Base-by-base conservation (phyloP, 2,888 invertebrate genomes). In the Torymus auratus region DNA sequence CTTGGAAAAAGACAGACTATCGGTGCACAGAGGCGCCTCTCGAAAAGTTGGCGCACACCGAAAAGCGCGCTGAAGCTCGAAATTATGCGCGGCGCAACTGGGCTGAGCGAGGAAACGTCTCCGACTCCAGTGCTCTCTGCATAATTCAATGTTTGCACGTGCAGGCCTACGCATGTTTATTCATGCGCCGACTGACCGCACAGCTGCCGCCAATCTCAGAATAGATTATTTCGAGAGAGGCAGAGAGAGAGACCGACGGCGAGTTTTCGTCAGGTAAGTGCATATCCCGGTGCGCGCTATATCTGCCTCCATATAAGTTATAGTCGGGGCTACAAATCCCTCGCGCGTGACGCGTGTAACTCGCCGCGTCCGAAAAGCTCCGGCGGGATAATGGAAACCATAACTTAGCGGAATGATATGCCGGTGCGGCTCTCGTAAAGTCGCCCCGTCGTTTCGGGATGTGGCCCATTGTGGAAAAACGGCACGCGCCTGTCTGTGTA, bases 351-450 rank as follows among this genome's bases (percentile, higher is more conserved):
- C 62, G 55, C n/a, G 62, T 64, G 64, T 55, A 73, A 55, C 53
- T 50, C 7, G 12, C 7, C 11, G 62, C n/a, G 15, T 14, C 23
- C 20, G 17, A 13, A 5, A 41, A 41, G 56, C 28, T 52, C 14
- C 72, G 56, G 28, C 61, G 81, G 83, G 74, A 83, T 84, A 85
- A 83, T 84, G 83, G 70, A 80, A 81, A 83, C 83, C 76, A 83
- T 85, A 85, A 84, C 83, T 85, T 85, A 84, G 72, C 72, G 69
- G 64, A 68, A 70, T 75, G 73, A 68, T 73, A 82, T 79, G 76
- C 73, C 52, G 53, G 58, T 76, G 28, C 15, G 12, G 41, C 41
- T 7, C 41, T 41, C 70, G 78, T 80, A 76, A 77, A 77, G 65
- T 68, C 55, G 69, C 15, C 41, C 52, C 17, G 70, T 50, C 13